Evolutionary conservation across 2,113 vertebrate genomes (phyloP).

Genomic region (Ornithorhynchus anatinus): DNA sequence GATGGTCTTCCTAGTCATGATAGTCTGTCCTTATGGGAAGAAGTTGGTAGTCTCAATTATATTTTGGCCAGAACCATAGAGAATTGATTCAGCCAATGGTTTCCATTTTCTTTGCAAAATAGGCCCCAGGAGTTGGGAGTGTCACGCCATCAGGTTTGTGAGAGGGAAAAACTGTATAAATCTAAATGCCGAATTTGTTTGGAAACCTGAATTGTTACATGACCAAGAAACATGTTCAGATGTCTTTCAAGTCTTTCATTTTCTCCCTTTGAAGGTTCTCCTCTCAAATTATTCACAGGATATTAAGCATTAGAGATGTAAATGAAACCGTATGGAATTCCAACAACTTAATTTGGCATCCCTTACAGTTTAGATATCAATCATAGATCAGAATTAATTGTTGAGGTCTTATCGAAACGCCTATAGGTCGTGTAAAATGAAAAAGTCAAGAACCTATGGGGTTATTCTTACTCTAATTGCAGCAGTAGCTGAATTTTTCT

Average conservation of each 20-base stretch:
- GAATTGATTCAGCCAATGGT: background rate
- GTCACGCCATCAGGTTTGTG: background rate
- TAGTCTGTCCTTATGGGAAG: background rate
- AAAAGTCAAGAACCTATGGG: conserved; percentile 23
- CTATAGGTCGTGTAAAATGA: background rate
- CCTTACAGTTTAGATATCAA: conserved; percentile 3
- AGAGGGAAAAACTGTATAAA: background rate
- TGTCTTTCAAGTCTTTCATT: conserved; percentile 34
- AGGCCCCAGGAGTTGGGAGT: background rate
- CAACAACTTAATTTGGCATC: background rate
- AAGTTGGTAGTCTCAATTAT: background rate
- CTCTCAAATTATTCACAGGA: conserved; percentile 30
- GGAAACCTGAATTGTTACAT: conserved; percentile 33
- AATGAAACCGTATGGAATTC: conserved; percentile 10
- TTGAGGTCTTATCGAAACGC: background rate
- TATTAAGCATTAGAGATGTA: conserved; percentile 41
- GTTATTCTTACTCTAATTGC: conserved; percentile 23
- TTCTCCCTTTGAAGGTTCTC: conserved; percentile 44
- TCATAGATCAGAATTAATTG: conserved; percentile 21
- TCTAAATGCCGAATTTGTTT: conserved; percentile 29
- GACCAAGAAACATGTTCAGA: conserved; percentile 38
- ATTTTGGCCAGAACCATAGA: background rate
- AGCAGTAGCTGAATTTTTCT: conserved; percentile 36
- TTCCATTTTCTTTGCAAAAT: background rate
- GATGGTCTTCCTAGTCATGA: background rate